Conservation (phyloP, 2,113 vertebrate species). For the Pampusana beccarii region DNA sequence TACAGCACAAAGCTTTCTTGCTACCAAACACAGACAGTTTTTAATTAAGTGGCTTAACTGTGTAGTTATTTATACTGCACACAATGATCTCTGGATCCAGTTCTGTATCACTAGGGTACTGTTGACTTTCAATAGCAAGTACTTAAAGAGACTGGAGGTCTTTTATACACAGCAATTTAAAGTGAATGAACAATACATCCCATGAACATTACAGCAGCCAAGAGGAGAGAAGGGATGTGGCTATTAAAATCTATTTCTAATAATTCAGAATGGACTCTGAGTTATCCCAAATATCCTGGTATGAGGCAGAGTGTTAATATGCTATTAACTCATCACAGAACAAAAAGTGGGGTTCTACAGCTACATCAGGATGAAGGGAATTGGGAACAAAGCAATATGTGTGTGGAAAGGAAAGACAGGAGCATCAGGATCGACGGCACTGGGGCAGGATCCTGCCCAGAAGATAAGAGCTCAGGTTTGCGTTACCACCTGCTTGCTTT, state of each 20-base stretch:
- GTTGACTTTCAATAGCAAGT: not conserved
- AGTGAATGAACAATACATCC: not conserved
- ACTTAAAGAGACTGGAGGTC: not conserved
- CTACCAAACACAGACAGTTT: not conserved
- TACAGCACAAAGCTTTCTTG: not conserved
- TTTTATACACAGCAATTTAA: not conserved
- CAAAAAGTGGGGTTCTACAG: not conserved
- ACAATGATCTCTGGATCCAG: not conserved
- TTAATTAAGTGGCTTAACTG: slow-evolving; percentile 37
- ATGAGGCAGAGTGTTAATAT: not conserved
- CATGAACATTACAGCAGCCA: not conserved
- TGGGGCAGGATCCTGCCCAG: not conserved
- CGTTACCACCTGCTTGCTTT: not conserved
- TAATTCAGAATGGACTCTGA: not conserved
- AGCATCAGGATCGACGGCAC: not conserved
- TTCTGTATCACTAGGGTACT: not conserved
- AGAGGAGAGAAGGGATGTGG: not conserved
- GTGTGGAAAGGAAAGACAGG: not conserved
- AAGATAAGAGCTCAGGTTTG: not conserved
- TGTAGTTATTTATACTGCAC: slow-evolving; percentile 22
- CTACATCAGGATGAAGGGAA: not conserved
- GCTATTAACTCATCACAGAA: not conserved
- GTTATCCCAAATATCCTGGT: not conserved
- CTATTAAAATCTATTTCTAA: not conserved
- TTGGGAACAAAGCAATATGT: rapidly evolving